phyloP scores from a whole-genome alignment of 2,888 invertebrate species.

The Tetrapedia diversipes region DNA sequence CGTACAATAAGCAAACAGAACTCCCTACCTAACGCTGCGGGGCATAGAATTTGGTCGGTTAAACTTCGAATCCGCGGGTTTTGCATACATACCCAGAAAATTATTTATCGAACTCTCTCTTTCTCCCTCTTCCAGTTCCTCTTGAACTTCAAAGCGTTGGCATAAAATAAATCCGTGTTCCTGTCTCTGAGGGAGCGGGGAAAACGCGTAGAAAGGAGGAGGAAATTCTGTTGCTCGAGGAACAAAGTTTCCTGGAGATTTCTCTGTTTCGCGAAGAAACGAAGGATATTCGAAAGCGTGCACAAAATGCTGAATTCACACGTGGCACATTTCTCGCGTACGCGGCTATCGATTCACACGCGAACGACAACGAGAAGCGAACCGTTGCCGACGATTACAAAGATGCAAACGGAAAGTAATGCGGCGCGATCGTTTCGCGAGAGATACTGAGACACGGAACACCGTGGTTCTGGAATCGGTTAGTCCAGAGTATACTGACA shows the following conservation, averaged over 20 bases:
- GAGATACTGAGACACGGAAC: constrained; percentile 50
- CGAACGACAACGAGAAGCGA: not conserved
- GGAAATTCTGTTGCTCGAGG: not conserved
- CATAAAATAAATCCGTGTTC: constrained; percentile 44
- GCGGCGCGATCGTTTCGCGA: constrained; percentile 37
- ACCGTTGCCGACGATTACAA: not conserved
- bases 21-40: not conserved
- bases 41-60: constrained; percentile 2
- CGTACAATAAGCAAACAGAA: not conserved
- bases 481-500: constrained; percentile 69
- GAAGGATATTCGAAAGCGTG: not conserved
- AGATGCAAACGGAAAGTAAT: not conserved
- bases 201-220: too few relatives aligned
- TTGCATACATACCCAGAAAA: constrained; percentile 46
- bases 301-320: constrained; percentile 32
- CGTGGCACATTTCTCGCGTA: constrained; percentile 24
- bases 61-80: not conserved
- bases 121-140: not conserved
- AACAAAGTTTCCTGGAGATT: not conserved
- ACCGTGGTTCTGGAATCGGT: constrained; percentile 64
- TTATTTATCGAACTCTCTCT: constrained; percentile 23
- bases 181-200: not conserved
- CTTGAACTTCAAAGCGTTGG: constrained; percentile 20
- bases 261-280: not conserved
- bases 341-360: constrained; percentile 7